phyloP scores from a whole-genome alignment of 2,888 invertebrate species.

The Apamea monoglypha region DNA sequence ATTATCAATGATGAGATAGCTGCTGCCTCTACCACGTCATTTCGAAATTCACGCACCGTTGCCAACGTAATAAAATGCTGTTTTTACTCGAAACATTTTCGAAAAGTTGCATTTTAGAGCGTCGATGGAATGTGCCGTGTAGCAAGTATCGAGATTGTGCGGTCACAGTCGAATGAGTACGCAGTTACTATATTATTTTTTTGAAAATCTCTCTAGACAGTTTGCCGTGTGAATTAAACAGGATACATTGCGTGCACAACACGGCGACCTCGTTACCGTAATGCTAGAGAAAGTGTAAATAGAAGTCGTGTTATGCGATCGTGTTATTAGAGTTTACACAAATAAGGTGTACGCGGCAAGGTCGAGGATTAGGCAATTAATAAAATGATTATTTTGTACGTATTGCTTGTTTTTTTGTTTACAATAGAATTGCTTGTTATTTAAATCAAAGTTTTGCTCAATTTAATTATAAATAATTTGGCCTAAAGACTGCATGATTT shows the following conservation, averaged over 20 bases:
- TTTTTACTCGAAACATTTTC: constrained; percentile 65
- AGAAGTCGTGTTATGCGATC: constrained; percentile 69
- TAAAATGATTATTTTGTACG: constrained; percentile 49
- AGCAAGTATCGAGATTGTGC: constrained; percentile 68
- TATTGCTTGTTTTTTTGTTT: constrained; percentile 41
- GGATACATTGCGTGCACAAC: constrained; percentile 75
- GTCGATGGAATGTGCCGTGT: constrained; percentile 72
- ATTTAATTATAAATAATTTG: constrained; percentile 4
- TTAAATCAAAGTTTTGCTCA: constrained; percentile 8
- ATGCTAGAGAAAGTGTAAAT: constrained; percentile 75
- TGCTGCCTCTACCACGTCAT: constrained; percentile 78
- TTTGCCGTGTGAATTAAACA: constrained; percentile 57
- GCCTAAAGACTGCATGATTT: not conserved
- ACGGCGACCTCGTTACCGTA: constrained; percentile 71
- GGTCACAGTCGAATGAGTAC: constrained; percentile 54
- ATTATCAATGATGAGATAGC: constrained; percentile 89
- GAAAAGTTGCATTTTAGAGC: constrained; percentile 65
- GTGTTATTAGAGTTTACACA: constrained; percentile 57
- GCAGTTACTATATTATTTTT: constrained; percentile 61
- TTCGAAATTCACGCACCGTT: constrained; percentile 82
- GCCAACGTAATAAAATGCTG: constrained; percentile 78
- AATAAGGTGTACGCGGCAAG: constrained; percentile 63
- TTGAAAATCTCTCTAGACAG: constrained; percentile 62
- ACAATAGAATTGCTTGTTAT: constrained; percentile 5
- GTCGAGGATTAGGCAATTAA: constrained; percentile 68